Conservation (phyloP, 2,113 vertebrate species). For the Carollia perspicillata region DNA sequence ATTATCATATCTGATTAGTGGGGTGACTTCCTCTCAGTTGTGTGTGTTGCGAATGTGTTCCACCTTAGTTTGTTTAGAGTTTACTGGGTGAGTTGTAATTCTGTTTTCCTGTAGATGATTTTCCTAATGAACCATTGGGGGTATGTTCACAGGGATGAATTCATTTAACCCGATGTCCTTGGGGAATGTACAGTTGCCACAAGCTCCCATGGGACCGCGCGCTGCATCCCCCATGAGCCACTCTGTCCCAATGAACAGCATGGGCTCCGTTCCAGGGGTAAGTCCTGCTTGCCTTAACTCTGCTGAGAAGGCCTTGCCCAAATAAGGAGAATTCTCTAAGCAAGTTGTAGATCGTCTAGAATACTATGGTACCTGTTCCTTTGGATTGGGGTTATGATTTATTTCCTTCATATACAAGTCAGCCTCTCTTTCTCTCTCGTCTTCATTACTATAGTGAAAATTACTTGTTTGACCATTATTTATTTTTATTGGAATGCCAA, state of each 20-base stretch:
- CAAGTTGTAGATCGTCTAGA: not conserved
- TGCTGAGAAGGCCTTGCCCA: not conserved
- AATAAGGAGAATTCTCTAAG: not conserved
- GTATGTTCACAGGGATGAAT: constrained; percentile 89
- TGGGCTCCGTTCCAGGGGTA: constrained; percentile 91
- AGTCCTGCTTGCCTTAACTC: constrained; percentile 59
- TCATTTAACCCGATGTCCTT: constrained; percentile 94
- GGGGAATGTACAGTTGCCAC: constrained; percentile 94
- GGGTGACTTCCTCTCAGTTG: not conserved
- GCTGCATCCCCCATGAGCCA: constrained; percentile 95
- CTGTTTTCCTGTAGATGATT: constrained; percentile 35
- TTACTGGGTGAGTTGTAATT: not conserved
- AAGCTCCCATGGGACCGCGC: constrained; percentile 90
- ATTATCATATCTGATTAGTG: not conserved
- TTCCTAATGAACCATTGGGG: constrained; percentile 79
- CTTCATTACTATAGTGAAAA: not conserved
- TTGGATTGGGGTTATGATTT: constrained; percentile 9
- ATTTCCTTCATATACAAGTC: not conserved
- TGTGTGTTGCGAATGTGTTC: not conserved
- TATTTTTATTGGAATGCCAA: not conserved
- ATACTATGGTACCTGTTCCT: not conserved
- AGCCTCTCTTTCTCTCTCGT: not conserved
- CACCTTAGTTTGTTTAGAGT: not conserved
- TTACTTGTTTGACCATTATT: not conserved
- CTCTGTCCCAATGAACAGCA: constrained; percentile 92